These are phyloP conservation scores for Mohoua ochrocephala DNA, from an alignment of 2,113 vertebrate species.

Conservation along the genomic window DNA sequence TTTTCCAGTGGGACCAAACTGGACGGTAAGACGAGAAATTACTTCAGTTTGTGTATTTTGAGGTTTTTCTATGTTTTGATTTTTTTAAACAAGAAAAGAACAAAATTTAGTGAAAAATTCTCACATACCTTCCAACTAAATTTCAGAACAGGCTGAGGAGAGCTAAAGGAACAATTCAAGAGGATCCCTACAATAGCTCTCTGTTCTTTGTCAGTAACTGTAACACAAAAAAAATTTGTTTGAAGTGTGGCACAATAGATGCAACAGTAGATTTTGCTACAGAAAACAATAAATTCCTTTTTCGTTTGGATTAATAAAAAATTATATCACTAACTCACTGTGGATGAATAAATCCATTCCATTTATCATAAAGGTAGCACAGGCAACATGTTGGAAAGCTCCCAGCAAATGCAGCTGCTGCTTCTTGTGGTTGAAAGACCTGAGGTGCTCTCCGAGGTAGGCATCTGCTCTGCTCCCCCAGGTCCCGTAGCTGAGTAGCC, in stretches of 20 bases:
- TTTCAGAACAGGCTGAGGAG: not conserved
- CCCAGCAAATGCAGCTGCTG: not conserved
- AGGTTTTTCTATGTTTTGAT: rapidly evolving
- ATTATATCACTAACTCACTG: not conserved
- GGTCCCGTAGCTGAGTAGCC: not conserved
- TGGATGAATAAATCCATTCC: not conserved
- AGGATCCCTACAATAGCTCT: not conserved
- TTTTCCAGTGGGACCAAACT: not conserved
- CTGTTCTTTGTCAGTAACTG: not conserved
- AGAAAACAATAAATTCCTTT: not conserved
- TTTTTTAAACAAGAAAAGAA: not conserved
- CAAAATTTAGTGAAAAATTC: not conserved
- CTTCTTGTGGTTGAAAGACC: not conserved
- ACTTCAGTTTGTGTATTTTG: not conserved
- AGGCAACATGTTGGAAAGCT: not conserved
- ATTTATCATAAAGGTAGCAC: not conserved
- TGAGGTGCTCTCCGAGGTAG: not conserved
- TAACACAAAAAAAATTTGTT: not conserved
- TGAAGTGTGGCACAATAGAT: not conserved
- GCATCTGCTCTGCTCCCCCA: not conserved
- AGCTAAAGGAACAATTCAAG: not conserved
- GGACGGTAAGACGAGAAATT: not conserved
- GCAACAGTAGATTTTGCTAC: not conserved
- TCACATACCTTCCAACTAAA: not conserved
- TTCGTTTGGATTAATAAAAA: not conserved